Conservation (phyloP, 2,113 vertebrate species). For the Ochotona curzoniae region DNA sequence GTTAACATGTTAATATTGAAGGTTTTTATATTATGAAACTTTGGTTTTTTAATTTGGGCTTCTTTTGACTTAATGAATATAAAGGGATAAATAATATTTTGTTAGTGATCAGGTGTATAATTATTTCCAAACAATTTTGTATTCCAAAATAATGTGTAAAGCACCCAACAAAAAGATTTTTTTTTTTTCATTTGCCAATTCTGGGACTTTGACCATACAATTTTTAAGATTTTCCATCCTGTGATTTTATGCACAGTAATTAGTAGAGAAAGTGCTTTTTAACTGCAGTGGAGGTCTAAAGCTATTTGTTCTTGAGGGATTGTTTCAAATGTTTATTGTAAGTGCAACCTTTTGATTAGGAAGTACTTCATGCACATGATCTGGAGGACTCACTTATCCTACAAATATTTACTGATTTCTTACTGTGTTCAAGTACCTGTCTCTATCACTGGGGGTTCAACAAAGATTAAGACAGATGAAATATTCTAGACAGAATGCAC, state of each 20-base stretch:
- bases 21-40: neutral
- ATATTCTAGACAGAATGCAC: neutral
- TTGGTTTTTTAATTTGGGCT: neutral
- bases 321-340: slow-evolving; percentile 23
- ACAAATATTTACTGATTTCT: neutral
- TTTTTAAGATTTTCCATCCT: neutral
- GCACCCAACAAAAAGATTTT: neutral
- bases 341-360: neutral
- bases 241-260: neutral
- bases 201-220: neutral
- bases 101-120: slow-evolving; percentile 6
- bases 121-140: neutral
- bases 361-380: neutral
- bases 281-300: slow-evolving; percentile 2
- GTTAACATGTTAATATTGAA: slow-evolving; percentile 39
- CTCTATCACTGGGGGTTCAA: neutral
- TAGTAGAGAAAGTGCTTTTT: slow-evolving; percentile 20
- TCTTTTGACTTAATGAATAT: neutral
- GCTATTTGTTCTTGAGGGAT: neutral
- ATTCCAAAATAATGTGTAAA: slow-evolving; percentile 14
- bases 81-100: slow-evolving; percentile 47
- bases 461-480: neutral
- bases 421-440: neutral
- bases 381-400: neutral
- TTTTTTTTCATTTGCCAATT: slow-evolving; percentile 51